phyloP scores from a whole-genome alignment of 2,113 vertebrate species.

The Theropithecus gelada region DNA sequence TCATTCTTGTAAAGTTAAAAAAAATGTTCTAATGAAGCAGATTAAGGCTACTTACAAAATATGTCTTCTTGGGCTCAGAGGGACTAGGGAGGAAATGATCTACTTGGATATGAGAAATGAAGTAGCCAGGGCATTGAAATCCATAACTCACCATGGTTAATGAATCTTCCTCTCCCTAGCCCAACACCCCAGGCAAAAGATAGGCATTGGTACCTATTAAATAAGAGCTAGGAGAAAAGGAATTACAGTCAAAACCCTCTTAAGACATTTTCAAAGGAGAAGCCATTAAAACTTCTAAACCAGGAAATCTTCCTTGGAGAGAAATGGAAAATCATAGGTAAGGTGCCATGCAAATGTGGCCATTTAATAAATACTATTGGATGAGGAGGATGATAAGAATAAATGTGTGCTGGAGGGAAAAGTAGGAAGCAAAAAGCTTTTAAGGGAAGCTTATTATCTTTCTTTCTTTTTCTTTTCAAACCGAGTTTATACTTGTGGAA shows the following conservation, averaged over 20 bases:
- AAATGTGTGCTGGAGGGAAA: slow-evolving; percentile 69
- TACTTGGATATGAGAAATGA: slow-evolving; percentile 80
- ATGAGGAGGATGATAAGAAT: slow-evolving; percentile 70
- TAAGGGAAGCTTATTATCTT: slow-evolving; percentile 7
- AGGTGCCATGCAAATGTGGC: slow-evolving; percentile 71
- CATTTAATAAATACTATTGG: slow-evolving; percentile 73
- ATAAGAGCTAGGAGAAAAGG: slow-evolving; percentile 76
- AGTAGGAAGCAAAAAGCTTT: slow-evolving; percentile 36
- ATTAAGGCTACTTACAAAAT: slow-evolving; percentile 78
- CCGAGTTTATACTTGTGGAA: slow-evolving; percentile 48
- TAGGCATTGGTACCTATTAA: slow-evolving; percentile 80
- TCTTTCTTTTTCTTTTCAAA: neutral
- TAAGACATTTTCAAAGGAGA: slow-evolving; percentile 80
- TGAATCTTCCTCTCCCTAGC: slow-evolving; percentile 79
- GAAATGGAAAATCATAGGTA: slow-evolving; percentile 74
- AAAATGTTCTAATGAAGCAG: slow-evolving; percentile 74
- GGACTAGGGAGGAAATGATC: slow-evolving; percentile 72
- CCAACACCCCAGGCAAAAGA: slow-evolving; percentile 79
- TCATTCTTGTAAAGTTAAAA: slow-evolving; percentile 64
- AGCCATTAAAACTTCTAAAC: slow-evolving; percentile 79
- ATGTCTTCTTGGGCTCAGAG: slow-evolving; percentile 72
- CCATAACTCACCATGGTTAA: slow-evolving; percentile 81
- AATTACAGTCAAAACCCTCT: slow-evolving; percentile 80
- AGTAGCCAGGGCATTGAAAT: slow-evolving; percentile 80
- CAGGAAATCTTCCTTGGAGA: slow-evolving; percentile 77